Conservation (phyloP, 1,140 invertebrate species). For the Schlechtendalia chinensis region DNA sequence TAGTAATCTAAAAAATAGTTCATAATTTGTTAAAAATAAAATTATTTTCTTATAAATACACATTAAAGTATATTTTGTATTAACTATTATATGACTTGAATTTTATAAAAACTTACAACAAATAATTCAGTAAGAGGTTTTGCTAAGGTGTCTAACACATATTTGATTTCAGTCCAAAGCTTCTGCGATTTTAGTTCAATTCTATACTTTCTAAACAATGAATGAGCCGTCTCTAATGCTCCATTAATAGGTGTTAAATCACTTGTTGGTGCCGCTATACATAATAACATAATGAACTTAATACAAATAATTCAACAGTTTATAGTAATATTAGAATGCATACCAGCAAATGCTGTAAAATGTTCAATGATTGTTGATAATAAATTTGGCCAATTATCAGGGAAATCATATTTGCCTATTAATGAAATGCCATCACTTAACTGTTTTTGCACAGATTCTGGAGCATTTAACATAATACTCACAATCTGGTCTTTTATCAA, state of each 20-base stretch:
- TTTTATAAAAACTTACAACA: conserved; percentile 62
- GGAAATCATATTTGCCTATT: conserved; percentile 92
- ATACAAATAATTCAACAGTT: not conserved
- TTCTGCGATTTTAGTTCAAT: conserved; percentile 93
- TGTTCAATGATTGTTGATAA: conserved; percentile 89
- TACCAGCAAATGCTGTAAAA: conserved; percentile 65
- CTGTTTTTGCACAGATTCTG: conserved; percentile 87
- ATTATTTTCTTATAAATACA: not conserved
- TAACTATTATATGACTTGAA: too few species aligned
- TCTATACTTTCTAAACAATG: conserved; percentile 92
- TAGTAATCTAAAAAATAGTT: conserved; percentile 68
- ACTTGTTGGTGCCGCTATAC: conserved; percentile 56
- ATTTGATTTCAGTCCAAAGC: conserved; percentile 95
- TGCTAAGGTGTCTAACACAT: conserved; percentile 90
- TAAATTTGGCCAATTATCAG: conserved; percentile 88
- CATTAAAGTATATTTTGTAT: too few species aligned
- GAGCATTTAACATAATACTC: conserved; percentile 87
- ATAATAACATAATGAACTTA: not conserved
- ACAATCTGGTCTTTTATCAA: conserved; percentile 85
- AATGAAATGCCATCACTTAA: conserved; percentile 94
- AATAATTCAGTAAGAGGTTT: conserved; percentile 90
- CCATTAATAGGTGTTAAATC: conserved; percentile 96
- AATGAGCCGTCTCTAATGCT: conserved; percentile 90
- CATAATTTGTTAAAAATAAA: not conserved
- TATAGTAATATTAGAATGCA: not conserved